These are phyloP conservation scores for Coleophora flavipennella DNA, from an alignment of 2,888 invertebrate species.

Conservation along the genomic window DNA sequence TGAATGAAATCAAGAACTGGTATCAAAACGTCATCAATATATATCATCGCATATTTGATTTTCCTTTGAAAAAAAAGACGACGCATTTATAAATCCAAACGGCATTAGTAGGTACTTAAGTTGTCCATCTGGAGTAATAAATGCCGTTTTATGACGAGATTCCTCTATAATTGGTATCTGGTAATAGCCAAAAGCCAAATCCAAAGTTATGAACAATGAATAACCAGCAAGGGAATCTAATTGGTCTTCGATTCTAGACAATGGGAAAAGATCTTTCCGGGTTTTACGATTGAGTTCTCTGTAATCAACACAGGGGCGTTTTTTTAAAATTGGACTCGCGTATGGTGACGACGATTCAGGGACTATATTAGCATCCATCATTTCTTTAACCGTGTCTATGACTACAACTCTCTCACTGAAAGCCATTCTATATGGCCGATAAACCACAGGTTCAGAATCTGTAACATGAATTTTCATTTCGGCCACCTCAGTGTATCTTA, in stretches of 20 bases:
- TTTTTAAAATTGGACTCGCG: slow-evolving; percentile 9
- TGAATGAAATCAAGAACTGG: slow-evolving; percentile 8
- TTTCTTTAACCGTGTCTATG: slow-evolving; percentile 1
- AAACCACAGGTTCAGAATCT: not conserved
- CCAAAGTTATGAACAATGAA: not conserved
- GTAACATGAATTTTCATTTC: slow-evolving; percentile 4
- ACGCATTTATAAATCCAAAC: slow-evolving; percentile 37
- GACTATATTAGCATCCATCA: slow-evolving; percentile 3
- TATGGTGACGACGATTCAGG: slow-evolving; percentile 3
- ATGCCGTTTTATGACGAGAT: not conserved
- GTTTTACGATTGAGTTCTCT: slow-evolving; percentile 4
- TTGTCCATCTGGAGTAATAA: slow-evolving; percentile 11
- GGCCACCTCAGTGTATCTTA: not conserved
- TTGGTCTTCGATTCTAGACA: slow-evolving; percentile 5
- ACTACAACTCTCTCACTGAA: not conserved
- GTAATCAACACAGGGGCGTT: slow-evolving; percentile 5
- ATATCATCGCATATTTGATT: slow-evolving; percentile 10
- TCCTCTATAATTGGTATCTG: not conserved
- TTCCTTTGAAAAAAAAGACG: slow-evolving; percentile 28
- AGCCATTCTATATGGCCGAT: slow-evolving; percentile 3
- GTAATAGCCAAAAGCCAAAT: not conserved
- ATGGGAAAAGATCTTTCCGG: slow-evolving; percentile 5
- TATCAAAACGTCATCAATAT: slow-evolving; percentile 14
- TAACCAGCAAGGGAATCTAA: slow-evolving; percentile 1
- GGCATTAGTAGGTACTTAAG: slow-evolving; percentile 33